Evolutionary conservation across 2,888 invertebrate genomes (phyloP).

Genomic region (Tupiocoris notatus): DNA sequence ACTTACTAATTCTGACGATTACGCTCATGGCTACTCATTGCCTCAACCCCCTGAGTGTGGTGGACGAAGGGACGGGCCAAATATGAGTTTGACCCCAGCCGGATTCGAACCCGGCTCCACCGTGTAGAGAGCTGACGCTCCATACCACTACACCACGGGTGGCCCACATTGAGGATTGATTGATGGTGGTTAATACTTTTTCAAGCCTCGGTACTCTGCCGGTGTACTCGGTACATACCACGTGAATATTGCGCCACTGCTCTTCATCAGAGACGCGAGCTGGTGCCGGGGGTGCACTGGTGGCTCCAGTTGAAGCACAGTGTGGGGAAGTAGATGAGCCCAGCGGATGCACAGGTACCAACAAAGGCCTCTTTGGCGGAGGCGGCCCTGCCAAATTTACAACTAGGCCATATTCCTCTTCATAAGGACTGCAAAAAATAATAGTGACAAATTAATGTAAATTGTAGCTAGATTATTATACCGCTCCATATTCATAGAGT

Average conservation of each 20-base stretch:
- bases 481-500: too few relatives aligned
- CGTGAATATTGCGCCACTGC: conserved; percentile 92
- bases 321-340: not conserved
- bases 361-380: conserved; percentile 49
- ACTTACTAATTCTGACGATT: too few relatives aligned
- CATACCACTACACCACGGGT: too few relatives aligned
- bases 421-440: conserved; percentile 11
- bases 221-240: conserved; percentile 58
- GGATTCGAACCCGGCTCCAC: too few relatives aligned
- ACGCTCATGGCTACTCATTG: too few relatives aligned
- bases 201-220: not conserved
- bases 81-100: too few relatives aligned
- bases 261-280: conserved; percentile 61
- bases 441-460: too few relatives aligned
- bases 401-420: conserved; percentile 15
- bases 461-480: too few relatives aligned
- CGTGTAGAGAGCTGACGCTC: too few relatives aligned
- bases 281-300: not conserved
- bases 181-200: not conserved
- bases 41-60: too few relatives aligned
- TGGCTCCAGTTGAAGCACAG: not conserved
- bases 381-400: conserved; percentile 27
- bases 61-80: too few relatives aligned
- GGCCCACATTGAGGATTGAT: too few relatives aligned
- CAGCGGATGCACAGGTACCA: conserved; percentile 39